Evolutionary conservation across 1,140 invertebrate genomes (phyloP).

Genomic region (Pachypeltis micranthus): DNA sequence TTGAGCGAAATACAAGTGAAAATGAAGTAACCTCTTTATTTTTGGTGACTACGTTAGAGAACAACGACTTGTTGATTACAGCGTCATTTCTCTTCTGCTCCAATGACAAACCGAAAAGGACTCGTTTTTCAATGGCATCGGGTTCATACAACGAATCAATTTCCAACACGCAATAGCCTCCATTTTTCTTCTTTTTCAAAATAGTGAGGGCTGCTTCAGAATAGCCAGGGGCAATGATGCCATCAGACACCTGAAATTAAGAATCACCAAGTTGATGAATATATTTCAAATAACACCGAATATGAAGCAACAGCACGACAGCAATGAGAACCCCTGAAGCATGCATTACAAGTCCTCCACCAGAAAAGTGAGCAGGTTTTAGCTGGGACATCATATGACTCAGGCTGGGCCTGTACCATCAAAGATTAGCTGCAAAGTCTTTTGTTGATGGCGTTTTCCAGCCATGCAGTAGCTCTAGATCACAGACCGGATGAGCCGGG

Average conservation of each 20-base stretch:
- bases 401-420: too few species aligned
- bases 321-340: too few species aligned
- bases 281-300: too few species aligned
- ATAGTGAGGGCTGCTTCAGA: slow-evolving; percentile 68
- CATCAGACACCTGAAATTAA: slow-evolving; percentile 79
- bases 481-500: too few species aligned
- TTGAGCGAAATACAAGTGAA: neutral
- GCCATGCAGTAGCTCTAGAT: too few species aligned
- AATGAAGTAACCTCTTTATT: slow-evolving; percentile 42
- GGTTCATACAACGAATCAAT: slow-evolving; percentile 84
- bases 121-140: slow-evolving; percentile 65
- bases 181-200: slow-evolving; percentile 92
- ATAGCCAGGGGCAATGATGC: slow-evolving; percentile 90
- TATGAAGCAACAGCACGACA: too few species aligned
- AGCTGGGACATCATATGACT: too few species aligned
- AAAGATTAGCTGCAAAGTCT: too few species aligned
- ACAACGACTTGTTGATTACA: slow-evolving; percentile 63
- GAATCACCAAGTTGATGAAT: too few species aligned
- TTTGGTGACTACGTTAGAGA: slow-evolving; percentile 73
- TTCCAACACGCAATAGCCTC: slow-evolving; percentile 84
- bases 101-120: slow-evolving; percentile 80
- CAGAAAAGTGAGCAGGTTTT: too few species aligned
- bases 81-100: slow-evolving; percentile 89
- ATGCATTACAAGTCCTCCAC: too few species aligned
- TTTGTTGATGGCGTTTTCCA: too few species aligned